Base-by-base conservation (phyloP, 2,888 invertebrate genomes). In the Drosophila anomalipes region DNA sequence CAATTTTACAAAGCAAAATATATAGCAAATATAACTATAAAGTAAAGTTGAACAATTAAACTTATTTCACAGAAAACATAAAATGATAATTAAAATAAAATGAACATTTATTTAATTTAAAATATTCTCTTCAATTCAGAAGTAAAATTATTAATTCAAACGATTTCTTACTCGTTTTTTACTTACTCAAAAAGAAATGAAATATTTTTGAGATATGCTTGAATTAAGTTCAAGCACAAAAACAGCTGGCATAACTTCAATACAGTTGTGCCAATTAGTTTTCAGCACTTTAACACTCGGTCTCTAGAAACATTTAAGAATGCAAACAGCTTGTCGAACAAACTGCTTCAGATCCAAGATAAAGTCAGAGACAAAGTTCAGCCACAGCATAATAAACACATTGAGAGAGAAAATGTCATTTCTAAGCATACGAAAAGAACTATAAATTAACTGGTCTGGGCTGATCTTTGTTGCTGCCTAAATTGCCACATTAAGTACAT, bases 401-500 rank as follows among this genome's bases (percentile, higher is more conserved):
- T 78, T 51, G 44, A 51, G 49, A 76, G 51, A 56, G 54, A 58
- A 69, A 65, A 70, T 80, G 39, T 5, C 61, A 64, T 47, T 37
- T 70, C n/a, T 69, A 39, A 63, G 49, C 7, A 49, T n/a, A 32
- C 33, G 49, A 37, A 66, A 47, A 63, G 26, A 71, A 63, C 60
- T 51, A 77, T 77, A 81, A 77, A 75, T 63, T 66, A 70, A 70
- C 16, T 61, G 16, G 22, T 22, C 22, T 22, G 22, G 22, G 54
- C 37, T 1, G 47, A 26, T 47, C 4, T 7, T 49, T 56, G 60
- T 37, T 63, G 54, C 54, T 69, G 83, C 65, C 77, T 65, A 80
- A 82, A 79, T 77, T 81, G 72, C 56, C 62, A 59, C 39, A 77
- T 64, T 41, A 51, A 51, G 12, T 19, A 64, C 28, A 61, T 53